These are phyloP conservation scores for Melospiza georgiana DNA, from an alignment of 2,113 vertebrate genomes.

Conservation along the genomic window DNA sequence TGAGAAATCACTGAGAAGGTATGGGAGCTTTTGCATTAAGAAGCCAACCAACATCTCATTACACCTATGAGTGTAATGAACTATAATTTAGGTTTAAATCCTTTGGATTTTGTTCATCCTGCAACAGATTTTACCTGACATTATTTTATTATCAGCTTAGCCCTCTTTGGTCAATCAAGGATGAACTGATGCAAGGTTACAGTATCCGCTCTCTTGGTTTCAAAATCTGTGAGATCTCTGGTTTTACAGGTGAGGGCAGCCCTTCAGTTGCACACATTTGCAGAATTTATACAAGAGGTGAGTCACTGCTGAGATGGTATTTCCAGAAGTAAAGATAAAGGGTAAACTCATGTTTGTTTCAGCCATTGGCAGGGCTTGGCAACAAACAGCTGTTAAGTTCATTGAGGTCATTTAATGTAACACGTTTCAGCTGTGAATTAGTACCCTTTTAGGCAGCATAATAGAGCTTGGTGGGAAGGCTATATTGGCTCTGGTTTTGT, in stretches of 20 bases:
- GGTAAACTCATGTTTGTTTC: not conserved
- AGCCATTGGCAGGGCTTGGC: not conserved
- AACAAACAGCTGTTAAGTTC: not conserved
- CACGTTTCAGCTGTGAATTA: not conserved
- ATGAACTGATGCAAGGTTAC: not conserved
- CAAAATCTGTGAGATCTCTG: not conserved
- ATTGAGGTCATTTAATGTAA: not conserved
- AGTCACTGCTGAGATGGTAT: not conserved
- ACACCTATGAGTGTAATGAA: not conserved
- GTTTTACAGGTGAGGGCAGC: not conserved
- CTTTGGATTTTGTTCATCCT: not conserved
- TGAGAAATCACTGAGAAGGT: too few relatives aligned
- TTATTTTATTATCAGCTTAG: not conserved
- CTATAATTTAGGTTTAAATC: not conserved
- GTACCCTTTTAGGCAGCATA: not conserved
- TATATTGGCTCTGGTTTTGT: not conserved
- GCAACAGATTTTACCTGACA: not conserved
- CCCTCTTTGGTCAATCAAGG: not conserved
- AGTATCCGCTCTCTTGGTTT: not conserved
- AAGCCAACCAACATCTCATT: not conserved
- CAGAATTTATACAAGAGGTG: not conserved
- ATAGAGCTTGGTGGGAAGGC: not conserved
- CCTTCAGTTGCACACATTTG: not conserved
- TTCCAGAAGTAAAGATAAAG: not conserved
- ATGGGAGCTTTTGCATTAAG: too few relatives aligned